phyloP scores from a whole-genome alignment of 2,888 invertebrate genomes.

The Hyposoter didymator region DNA sequence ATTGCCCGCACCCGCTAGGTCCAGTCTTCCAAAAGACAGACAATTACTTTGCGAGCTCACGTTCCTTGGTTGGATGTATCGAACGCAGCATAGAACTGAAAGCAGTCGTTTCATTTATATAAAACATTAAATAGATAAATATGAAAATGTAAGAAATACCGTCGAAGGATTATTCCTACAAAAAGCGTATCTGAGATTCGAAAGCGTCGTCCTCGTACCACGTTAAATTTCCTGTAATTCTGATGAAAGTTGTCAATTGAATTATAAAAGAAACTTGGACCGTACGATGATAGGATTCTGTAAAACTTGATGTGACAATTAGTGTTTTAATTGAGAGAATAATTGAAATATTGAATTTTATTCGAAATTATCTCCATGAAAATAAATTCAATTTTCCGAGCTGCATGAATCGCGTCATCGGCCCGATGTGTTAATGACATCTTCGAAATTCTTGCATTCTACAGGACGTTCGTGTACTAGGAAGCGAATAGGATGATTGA shows the following conservation, averaged over 20 bases:
- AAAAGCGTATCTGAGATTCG: neutral
- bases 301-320: neutral
- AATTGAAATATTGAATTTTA: neutral
- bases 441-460: neutral
- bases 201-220: neutral
- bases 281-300: neutral
- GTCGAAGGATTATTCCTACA: conserved; percentile 21
- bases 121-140: neutral
- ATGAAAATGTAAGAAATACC: neutral
- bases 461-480: neutral
- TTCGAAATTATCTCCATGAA: neutral
- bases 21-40: conserved; percentile 39
- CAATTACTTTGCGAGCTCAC: conserved; percentile 54
- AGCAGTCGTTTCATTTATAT: neutral
- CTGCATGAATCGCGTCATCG: neutral
- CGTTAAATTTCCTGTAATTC: neutral
- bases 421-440: neutral
- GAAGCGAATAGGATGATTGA: neutral
- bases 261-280: neutral
- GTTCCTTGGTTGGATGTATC: conserved; percentile 51
- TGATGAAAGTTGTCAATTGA: neutral
- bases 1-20: conserved; percentile 36
- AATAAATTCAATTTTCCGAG: neutral
- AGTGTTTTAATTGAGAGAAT: neutral
- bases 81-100: conserved; percentile 1